Percentiles rank a stretch among this genome's conserved stretches.
Evolutionary conservation across 2,113 vertebrate genomes (phyloP).

Genomic region (Anoura caudifer): DNA sequence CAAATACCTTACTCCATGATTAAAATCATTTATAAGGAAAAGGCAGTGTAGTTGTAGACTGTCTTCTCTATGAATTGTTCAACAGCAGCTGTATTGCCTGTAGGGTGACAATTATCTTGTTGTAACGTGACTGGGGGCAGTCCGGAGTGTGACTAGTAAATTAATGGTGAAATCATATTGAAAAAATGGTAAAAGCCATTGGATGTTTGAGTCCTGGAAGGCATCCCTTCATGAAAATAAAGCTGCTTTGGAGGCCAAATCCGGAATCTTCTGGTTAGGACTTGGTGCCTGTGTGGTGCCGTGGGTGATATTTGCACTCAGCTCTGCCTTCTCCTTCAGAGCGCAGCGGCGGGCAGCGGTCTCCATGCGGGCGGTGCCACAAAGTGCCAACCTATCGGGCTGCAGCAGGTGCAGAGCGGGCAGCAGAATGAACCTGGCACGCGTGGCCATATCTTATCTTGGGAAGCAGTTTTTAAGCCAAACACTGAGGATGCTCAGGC

Average conservation of each 20-base stretch:
- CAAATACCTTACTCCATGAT: too few species aligned
- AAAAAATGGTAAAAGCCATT: conserved; percentile 94
- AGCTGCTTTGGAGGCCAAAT: conserved; percentile 87
- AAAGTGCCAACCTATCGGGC: conserved; percentile 94
- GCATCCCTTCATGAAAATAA: conserved; percentile 79
- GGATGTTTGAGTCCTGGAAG: conserved; percentile 95
- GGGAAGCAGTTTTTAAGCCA: conserved; percentile 92
- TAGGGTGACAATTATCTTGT: conserved; percentile 93
- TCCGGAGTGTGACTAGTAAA: conserved; percentile 93
- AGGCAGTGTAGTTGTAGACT: conserved; percentile 86
- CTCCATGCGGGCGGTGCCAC: conserved; percentile 91
- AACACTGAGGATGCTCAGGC: conserved; percentile 74
- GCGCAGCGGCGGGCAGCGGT: conserved; percentile 97
- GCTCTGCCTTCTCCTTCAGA: conserved; percentile 89
- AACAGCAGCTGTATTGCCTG: conserved; percentile 89
- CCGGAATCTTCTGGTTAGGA: conserved; percentile 94
- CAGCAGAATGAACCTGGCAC: conserved; percentile 90
- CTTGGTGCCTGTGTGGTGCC: conserved; percentile 89
- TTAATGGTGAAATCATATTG: conserved; percentile 98
- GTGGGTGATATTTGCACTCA: conserved; percentile 94
- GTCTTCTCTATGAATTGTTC: conserved; percentile 89
- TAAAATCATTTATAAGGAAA: conserved; percentile 50
- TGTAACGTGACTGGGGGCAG: conserved; percentile 96
- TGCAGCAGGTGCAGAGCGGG: conserved; percentile 94
- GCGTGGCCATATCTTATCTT: conserved; percentile 91